Evolutionary conservation across 2,888 invertebrate genomes (phyloP), one percentile per base, ranked within the genome.

Genomic region (Liposcelis brunnea): DNA sequence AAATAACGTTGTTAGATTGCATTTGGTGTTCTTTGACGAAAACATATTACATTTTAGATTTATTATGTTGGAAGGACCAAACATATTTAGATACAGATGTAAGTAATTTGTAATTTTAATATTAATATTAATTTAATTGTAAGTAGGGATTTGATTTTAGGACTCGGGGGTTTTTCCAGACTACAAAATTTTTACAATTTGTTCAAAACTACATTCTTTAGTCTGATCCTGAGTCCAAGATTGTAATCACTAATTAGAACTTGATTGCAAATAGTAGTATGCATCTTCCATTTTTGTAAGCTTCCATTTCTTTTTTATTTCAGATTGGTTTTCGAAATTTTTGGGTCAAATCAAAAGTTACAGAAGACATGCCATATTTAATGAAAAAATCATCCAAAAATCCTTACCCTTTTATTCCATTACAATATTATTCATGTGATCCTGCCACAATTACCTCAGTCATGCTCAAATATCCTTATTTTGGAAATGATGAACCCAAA

Each of bases 281-380:
- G n/a, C n/a, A n/a, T n/a, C n/a, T n/a, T n/a, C n/a, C n/a, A n/a
- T n/a, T n/a, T n/a, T n/a, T n/a, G n/a, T n/a, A n/a, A n/a, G n/a
- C n/a, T n/a, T n/a, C n/a, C n/a, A n/a, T n/a, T n/a, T n/a, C n/a
- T n/a, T n/a, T n/a, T n/a, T 19, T 18, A 44, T 58, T 63, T 44
- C 56, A 69, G 67, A 67, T 67, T 31, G 66, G 67, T 47, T 69
- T 69, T 50, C 59, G 72, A 18, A 65, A 65, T 52, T 70, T 64
- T 55, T 69, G 69, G 65, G 50, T 69, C 45, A 54, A 60, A 11
- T 61, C 64, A 11, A 67, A 68, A 51, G 51, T 69, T 32, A 54
- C 57, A 21, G 71, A 71, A 54, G 35, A 35, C 7, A 15, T 35
- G 16, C 16, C 35, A 16, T 15, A 16, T 35, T 10, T 14, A 6